A percentile compares a stretch with the other conserved stretches of the same genome.
Evolutionary conservation across 2,888 invertebrate species (phyloP).

Genomic region (Rhaphigaster nebulosa): DNA sequence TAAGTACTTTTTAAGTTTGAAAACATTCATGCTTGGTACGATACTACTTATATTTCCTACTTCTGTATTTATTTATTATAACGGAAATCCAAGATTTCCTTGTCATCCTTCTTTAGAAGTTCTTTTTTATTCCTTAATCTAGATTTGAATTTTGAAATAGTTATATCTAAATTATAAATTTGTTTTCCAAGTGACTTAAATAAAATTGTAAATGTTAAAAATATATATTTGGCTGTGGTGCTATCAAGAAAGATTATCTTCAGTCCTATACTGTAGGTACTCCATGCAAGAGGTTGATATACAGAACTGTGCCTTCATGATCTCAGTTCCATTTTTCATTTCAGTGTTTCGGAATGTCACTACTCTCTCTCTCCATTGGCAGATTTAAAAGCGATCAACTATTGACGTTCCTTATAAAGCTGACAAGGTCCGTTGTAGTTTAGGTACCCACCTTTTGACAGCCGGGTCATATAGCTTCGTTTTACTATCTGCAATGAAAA

Average conservation of each 20-base stretch:
- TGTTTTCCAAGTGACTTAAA: no score
- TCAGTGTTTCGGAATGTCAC: neutral
- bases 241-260: neutral
- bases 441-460: neutral
- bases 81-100: no score
- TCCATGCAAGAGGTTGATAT: neutral
- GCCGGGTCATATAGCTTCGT: neutral
- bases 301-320: neutral
- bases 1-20: no score
- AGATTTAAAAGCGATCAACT: neutral
- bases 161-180: no score
- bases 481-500: neutral
- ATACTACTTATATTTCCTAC: no score
- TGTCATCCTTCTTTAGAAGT: no score
- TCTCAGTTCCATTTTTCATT: neutral
- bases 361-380: neutral
- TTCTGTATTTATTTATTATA: no score
- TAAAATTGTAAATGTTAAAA: no score
- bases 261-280: neutral
- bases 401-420: neutral
- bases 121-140: no score
- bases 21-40: no score
- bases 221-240: no score
- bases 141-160: no score
- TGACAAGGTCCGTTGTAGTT: neutral